These are phyloP conservation scores for Clusia tigrina DNA, from an alignment of 2,888 invertebrate species.

Conservation along the genomic window DNA sequence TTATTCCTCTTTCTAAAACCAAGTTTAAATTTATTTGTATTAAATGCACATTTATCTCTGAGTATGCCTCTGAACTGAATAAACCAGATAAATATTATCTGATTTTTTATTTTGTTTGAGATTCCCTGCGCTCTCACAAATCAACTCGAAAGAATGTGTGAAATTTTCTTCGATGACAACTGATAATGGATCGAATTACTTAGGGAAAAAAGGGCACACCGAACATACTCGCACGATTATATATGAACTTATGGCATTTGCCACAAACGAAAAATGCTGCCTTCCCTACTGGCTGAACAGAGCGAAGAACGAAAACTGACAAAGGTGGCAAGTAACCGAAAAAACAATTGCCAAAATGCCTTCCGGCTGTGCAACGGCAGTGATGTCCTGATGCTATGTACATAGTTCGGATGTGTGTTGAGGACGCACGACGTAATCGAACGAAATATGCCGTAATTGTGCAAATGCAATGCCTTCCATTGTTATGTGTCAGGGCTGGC, in stretches of 20 bases:
- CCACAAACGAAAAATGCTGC: slow-evolving; percentile 6
- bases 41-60: no score
- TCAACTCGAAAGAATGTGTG: slow-evolving; percentile 50
- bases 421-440: background rate
- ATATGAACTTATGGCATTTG: slow-evolving; percentile 20
- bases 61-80: no score
- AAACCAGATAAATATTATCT: no score
- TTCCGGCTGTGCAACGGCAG: background rate
- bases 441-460: slow-evolving; percentile 33
- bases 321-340: background rate
- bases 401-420: background rate
- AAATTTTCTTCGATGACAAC: slow-evolving; percentile 53
- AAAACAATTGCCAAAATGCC: slow-evolving; percentile 26
- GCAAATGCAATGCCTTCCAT: slow-evolving; percentile 50
- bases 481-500: no score
- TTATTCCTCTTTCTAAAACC: no score
- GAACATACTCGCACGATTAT: slow-evolving; percentile 22
- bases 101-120: no score
- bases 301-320: background rate
- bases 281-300: background rate
- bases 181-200: slow-evolving; percentile 60
- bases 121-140: slow-evolving; percentile 35
- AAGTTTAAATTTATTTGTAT: no score
- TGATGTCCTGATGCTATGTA: no score
- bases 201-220: slow-evolving; percentile 19